A percentile compares a stretch with the other conserved stretches of the same genome.
Conservation (phyloP, 92 coral and sea anemone species). For the Epizoanthus scotinus region DNA sequence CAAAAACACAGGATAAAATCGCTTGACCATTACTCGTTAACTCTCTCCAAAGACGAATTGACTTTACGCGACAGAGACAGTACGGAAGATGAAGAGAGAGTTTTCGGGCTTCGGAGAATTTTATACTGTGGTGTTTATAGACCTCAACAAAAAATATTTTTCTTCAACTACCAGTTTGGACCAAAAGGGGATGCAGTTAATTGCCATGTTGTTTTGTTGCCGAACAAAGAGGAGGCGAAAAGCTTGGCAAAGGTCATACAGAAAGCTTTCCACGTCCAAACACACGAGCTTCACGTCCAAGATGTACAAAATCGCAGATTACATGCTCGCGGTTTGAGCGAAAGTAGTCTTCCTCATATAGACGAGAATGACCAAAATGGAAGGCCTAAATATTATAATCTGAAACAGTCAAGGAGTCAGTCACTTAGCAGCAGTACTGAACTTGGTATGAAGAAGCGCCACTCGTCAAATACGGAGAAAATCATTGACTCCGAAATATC, state of each 20-base stretch:
- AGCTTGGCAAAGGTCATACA: slow-evolving; percentile 89
- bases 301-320: slow-evolving; percentile 70
- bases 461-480: slow-evolving; percentile 22
- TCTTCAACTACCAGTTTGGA: slow-evolving; percentile 93
- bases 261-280: slow-evolving; percentile 68
- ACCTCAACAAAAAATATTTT: slow-evolving; percentile 81
- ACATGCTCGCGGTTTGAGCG: slow-evolving; percentile 77
- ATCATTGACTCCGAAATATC: slow-evolving; percentile 29
- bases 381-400: slow-evolving; percentile 39
- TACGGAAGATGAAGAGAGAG: slow-evolving; percentile 79
- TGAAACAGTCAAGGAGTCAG: slow-evolving; percentile 54
- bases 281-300: slow-evolving; percentile 74
- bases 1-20: slow-evolving; percentile 61
- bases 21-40: slow-evolving; percentile 70
- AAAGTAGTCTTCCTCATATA: slow-evolving; percentile 56
- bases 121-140: slow-evolving; percentile 88
- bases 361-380: slow-evolving; percentile 17
- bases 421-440: slow-evolving; percentile 31
- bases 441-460: slow-evolving; percentile 5
- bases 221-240: slow-evolving; percentile 86
- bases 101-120: slow-evolving; percentile 76
- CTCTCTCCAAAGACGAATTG: slow-evolving; percentile 81
- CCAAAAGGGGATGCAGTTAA: slow-evolving; percentile 86
- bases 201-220: slow-evolving; percentile 82
- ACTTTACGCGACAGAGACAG: slow-evolving; percentile 78